Conservation (phyloP, 2,888 invertebrate species). For the Drosophila picticornis region DNA sequence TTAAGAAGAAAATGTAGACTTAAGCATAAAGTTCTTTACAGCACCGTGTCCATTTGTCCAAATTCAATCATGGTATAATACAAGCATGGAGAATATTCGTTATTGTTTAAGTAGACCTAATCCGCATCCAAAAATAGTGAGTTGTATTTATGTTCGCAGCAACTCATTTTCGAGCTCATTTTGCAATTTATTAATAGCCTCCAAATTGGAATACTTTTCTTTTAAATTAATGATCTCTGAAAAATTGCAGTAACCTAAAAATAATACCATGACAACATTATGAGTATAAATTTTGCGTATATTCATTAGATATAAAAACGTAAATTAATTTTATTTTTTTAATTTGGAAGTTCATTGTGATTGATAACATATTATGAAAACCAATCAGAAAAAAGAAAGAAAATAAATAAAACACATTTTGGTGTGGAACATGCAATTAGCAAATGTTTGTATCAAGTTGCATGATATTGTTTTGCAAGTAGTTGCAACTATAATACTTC, state of each 20-base stretch:
- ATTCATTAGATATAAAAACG: slow-evolving; percentile 36
- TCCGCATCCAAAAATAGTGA: slow-evolving; percentile 3
- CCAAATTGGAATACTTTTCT: slow-evolving; percentile 3
- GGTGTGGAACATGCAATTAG: slow-evolving; percentile 6
- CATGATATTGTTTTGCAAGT: slow-evolving; percentile 7
- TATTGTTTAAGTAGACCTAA: not conserved
- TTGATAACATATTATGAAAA: slow-evolving; percentile 30
- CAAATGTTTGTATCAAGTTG: slow-evolving; percentile 2
- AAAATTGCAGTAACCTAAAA: slow-evolving; percentile 5
- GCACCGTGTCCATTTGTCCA: slow-evolving; percentile 4
- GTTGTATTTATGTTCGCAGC: slow-evolving; percentile 1
- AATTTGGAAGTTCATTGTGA: slow-evolving; percentile 55
- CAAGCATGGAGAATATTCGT: not conserved
- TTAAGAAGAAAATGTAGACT: slow-evolving; percentile 6
- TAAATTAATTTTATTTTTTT: slow-evolving; percentile 10
- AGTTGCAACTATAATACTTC: not conserved
- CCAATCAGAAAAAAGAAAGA: slow-evolving; percentile 17
- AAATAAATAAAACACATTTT: slow-evolving; percentile 14
- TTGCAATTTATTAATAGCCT: not conserved
- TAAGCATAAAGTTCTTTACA: not conserved
- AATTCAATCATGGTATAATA: not conserved
- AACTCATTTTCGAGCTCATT: not conserved
- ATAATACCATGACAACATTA: slow-evolving; percentile 21
- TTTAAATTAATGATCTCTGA: slow-evolving; percentile 41
- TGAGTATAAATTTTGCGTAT: slow-evolving; percentile 18